phyloP scores from a whole-genome alignment of 2,113 vertebrate genomes.

The Zeus faber region DNA sequence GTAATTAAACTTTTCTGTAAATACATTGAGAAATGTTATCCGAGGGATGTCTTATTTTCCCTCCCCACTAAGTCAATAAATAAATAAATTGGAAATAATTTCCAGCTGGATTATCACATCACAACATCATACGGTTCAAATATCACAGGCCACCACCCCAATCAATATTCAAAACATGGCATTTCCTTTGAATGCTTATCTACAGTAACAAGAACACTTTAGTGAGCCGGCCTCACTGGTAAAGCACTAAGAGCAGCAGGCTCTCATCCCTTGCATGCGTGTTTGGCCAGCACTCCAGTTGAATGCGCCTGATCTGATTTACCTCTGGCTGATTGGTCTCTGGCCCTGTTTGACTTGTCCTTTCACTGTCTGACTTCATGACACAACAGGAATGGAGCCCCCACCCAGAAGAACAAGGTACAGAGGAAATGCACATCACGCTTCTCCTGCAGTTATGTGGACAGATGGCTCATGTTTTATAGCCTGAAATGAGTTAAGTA shows the following conservation, averaged over 20 bases:
- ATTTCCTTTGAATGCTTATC: slow-evolving; percentile 25
- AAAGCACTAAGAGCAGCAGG: slow-evolving; percentile 13
- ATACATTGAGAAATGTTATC: neutral
- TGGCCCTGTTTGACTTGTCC: slow-evolving; percentile 29
- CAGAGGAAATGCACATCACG: slow-evolving; percentile 5
- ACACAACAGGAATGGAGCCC: slow-evolving; percentile 7
- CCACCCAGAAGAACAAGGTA: slow-evolving; percentile 26
- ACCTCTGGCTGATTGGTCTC: slow-evolving; percentile 23
- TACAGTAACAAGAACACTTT: neutral
- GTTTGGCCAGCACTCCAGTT: slow-evolving; percentile 16
- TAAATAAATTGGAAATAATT: slow-evolving; percentile 11
- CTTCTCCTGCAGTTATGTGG: too few relatives aligned
- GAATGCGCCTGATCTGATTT: slow-evolving; percentile 48
- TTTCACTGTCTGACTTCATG: slow-evolving; percentile 26
- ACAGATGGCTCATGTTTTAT: too few relatives aligned
- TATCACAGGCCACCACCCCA: slow-evolving; percentile 30
- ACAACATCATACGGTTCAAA: slow-evolving; percentile 30
- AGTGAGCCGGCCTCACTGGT: neutral
- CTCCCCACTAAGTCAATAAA: slow-evolving; percentile 7
- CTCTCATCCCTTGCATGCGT: slow-evolving; percentile 12
- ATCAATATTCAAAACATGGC: slow-evolving; percentile 48
- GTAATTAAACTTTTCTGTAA: neutral
- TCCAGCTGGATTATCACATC: neutral
- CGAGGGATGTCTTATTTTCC: neutral
- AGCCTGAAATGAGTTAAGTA: too few relatives aligned